Percentiles rank a stretch among this genome's conserved stretches.
Evolutionary conservation across 2,113 vertebrate species (phyloP).

Genomic region (Antennarius striatus): DNA sequence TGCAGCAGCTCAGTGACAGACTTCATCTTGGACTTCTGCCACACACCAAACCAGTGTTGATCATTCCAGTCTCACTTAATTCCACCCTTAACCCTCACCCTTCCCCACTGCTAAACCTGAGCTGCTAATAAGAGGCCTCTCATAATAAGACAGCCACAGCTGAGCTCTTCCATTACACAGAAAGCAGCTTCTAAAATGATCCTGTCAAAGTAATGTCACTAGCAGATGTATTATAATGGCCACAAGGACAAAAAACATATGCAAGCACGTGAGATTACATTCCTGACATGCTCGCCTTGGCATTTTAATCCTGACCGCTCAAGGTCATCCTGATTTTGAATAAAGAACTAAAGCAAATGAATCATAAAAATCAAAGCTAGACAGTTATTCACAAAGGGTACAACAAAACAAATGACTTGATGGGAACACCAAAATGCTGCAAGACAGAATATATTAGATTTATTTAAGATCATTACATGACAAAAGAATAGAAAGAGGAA

Average conservation of each 20-base stretch:
- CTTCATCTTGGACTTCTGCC: constrained; percentile 28
- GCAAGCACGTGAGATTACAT: constrained; percentile 28
- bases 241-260: constrained; percentile 32
- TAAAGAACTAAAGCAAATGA: constrained; percentile 38
- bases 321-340: constrained; percentile 34
- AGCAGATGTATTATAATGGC: constrained; percentile 25
- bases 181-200: constrained; percentile 31
- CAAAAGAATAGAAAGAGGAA: constrained; percentile 8
- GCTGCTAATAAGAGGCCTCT: constrained; percentile 37
- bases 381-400: constrained; percentile 16
- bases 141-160: constrained; percentile 37
- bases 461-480: constrained; percentile 2
- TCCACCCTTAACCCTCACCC: constrained; percentile 23
- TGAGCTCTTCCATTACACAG: constrained; percentile 40
- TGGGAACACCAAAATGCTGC: constrained; percentile 9
- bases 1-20: constrained; percentile 6
- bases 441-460: background rate
- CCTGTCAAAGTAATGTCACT: constrained; percentile 45
- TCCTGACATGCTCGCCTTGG: constrained; percentile 27
- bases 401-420: constrained; percentile 11
- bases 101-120: constrained; percentile 20
- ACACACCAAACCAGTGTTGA: constrained; percentile 11
- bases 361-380: constrained; percentile 18
- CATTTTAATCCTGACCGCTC: constrained; percentile 36
- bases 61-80: constrained; percentile 39